A percentile compares a stretch with the other conserved stretches of the same genome.
Evolutionary conservation across 2,888 invertebrate genomes (phyloP).

Genomic region (Neuroscelio doddi): DNA sequence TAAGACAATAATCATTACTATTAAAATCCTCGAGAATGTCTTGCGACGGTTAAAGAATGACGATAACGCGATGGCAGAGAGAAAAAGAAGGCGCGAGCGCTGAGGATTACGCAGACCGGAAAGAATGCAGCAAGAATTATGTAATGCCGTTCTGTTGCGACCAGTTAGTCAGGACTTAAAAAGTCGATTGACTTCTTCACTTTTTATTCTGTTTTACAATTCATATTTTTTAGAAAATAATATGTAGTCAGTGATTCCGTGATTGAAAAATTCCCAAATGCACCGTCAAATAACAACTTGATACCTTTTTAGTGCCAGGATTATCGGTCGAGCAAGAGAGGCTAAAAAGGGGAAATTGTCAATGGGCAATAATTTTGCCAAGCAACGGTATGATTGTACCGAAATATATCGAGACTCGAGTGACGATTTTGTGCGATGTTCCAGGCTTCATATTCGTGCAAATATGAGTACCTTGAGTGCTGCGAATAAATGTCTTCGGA

Average conservation of each 20-base stretch:
- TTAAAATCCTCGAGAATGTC: slow-evolving; percentile 38
- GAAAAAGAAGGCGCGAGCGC: slow-evolving; percentile 15
- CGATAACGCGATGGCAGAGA: slow-evolving; percentile 1
- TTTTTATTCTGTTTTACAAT: neutral
- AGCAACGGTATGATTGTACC: slow-evolving; percentile 18
- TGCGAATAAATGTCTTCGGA: slow-evolving; percentile 29
- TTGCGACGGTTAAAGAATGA: slow-evolving; percentile 1
- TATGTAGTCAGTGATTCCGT: neutral
- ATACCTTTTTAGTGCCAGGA: too few species aligned
- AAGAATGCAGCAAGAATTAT: slow-evolving; percentile 41
- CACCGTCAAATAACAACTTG: neutral
- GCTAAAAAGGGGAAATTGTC: neutral
- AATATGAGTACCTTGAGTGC: slow-evolving; percentile 32
- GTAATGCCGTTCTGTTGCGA: slow-evolving; percentile 25
- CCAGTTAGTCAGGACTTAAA: slow-evolving; percentile 28
- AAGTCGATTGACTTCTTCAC: slow-evolving; percentile 3
- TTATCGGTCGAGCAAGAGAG: too few species aligned
- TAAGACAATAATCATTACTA: slow-evolving; percentile 47
- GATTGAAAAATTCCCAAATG: neutral
- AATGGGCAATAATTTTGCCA: slow-evolving; percentile 22
- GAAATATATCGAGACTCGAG: slow-evolving; percentile 30
- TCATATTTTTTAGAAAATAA: neutral
- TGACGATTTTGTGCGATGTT: slow-evolving; percentile 44
- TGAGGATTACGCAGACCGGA: slow-evolving; percentile 46
- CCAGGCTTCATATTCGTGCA: slow-evolving; percentile 28